Base-by-base conservation (phyloP, 2,113 vertebrate species). In the Sphaerodactylus townsendi region DNA sequence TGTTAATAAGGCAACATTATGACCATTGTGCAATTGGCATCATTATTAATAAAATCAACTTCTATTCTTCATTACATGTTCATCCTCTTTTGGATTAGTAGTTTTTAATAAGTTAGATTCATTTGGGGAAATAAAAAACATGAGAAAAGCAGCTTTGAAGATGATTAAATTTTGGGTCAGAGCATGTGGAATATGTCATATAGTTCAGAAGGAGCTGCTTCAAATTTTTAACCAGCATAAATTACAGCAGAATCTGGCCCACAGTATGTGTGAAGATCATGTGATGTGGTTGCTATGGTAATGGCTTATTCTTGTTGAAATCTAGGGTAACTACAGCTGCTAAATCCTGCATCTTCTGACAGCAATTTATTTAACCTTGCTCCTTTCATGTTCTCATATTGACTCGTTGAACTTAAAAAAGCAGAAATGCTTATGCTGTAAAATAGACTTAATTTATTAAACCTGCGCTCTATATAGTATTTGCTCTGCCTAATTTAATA, bases 301-400 rank as follows among this genome's bases (percentile, higher is more conserved):
- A 93, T 88, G 14, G 53, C 25, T 86, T 85, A 77, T 70, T 88
- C 56, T 41, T 91, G 90, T 88, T 84, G 88, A 91, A 86, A 75
- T 85, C 11, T 33, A 82, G 17, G 11, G 9, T 83, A 87, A 82
- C 69, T 91, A 78, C 69, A 80, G 81, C 81, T 87, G 78, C 71
- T 86, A 91, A 92, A 88, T 59, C 70, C 37, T 53, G 2, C 85
- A 73, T 79, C 50, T 88, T 50, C 82, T 84, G 77, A 79, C 74
- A 91, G 70, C 44, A 83, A 81, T 90, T 81, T 88, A 81, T 90
- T 81, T 88, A 87, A 88, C 89, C 81, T 71, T 83, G 2, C 79
- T 90, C 53, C 62, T 86, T 68, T 82, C 64, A 78, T 77, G 53
- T 88, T 91, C 25, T 78, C n/a, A 81, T 23, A 70, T 59, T 89